Evolutionary conservation across 2,888 invertebrate genomes (phyloP).

Genomic region (Sussaba pulchella): DNA sequence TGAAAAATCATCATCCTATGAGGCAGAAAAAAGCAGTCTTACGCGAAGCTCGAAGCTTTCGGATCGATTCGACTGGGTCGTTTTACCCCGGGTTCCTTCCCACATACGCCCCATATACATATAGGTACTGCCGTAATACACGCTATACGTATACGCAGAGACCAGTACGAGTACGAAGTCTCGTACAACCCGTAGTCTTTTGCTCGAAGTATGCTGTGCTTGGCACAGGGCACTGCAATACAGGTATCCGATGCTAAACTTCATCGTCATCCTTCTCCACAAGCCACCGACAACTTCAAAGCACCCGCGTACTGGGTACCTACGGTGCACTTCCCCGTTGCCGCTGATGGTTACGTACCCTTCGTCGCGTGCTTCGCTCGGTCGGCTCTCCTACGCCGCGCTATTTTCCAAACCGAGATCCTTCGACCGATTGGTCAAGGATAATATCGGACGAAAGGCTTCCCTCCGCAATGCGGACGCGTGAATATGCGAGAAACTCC

Average conservation of each 20-base stretch:
- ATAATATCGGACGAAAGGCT: conserved; percentile 63
- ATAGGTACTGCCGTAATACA: too few species aligned
- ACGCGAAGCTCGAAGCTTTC: too few species aligned
- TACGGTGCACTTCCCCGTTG: not conserved
- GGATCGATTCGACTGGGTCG: too few species aligned
- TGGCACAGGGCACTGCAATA: conserved; percentile 27
- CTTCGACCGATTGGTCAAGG: conserved; percentile 66
- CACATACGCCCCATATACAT: too few species aligned
- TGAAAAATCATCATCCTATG: too few species aligned
- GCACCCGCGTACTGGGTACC: conserved; percentile 54
- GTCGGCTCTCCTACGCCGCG: conserved; percentile 5
- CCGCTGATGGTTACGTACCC: conserved; percentile 4
- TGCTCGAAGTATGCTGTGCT: conserved; percentile 36
- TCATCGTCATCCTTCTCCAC: conserved; percentile 49
- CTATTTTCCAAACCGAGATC: conserved; percentile 62
- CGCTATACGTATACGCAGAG: not conserved
- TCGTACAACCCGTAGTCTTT: conserved; percentile 45
- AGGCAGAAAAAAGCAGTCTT: too few species aligned
- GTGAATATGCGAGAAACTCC: conserved; percentile 46
- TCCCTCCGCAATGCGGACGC: conserved; percentile 64
- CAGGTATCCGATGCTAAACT: conserved; percentile 58
- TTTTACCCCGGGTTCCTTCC: too few species aligned
- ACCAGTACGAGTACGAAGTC: conserved; percentile 28
- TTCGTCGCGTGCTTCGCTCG: conserved; percentile 59
- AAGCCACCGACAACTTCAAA: conserved; percentile 52